phyloP scores from a whole-genome alignment of 2,888 invertebrate genomes.

The Neuroscelio doddi region DNA sequence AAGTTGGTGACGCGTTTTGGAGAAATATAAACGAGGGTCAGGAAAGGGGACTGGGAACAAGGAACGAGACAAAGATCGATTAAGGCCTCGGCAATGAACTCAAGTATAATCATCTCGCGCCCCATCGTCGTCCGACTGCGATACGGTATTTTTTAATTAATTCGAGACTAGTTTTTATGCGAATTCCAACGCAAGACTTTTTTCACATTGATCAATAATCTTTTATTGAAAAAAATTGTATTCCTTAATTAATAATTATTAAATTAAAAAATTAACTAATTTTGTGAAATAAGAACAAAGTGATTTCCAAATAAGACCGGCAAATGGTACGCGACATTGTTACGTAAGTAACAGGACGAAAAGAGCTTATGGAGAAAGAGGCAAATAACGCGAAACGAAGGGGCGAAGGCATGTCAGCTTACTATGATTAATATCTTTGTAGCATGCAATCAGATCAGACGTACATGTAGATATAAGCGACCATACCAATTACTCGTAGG shows the following conservation, averaged over 20 bases:
- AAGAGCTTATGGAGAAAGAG: slow-evolving; percentile 55
- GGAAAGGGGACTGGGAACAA: slow-evolving; percentile 13
- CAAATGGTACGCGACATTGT: slow-evolving; percentile 21
- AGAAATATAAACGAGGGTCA: slow-evolving; percentile 8
- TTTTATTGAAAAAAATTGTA: too few relatives aligned
- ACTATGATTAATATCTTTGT: slow-evolving; percentile 74
- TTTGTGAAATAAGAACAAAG: too few relatives aligned
- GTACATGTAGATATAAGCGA: slow-evolving; percentile 38
- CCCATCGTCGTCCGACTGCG: slow-evolving; percentile 9
- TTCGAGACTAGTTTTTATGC: slow-evolving; percentile 62
- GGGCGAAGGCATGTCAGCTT: slow-evolving; percentile 72
- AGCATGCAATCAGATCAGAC: slow-evolving; percentile 74
- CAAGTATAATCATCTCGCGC: slow-evolving; percentile 55
- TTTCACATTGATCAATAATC: too few relatives aligned
- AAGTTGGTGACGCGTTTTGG: background rate
- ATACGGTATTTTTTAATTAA: slow-evolving; percentile 66
- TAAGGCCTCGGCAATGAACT: slow-evolving; percentile 52
- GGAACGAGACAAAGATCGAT: slow-evolving; percentile 46
- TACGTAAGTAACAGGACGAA: slow-evolving; percentile 25
- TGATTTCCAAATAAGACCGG: background rate
- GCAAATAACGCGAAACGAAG: slow-evolving; percentile 63
- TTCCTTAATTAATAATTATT: too few relatives aligned
- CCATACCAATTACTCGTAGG: slow-evolving; percentile 35
- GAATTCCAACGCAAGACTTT: slow-evolving; percentile 52
- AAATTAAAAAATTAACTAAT: too few relatives aligned